Percentiles rank a stretch among this genome's conserved stretches.
Evolutionary conservation across 2,797 vertebrate species (phyloP).

Genomic region (Eurystomus glaucurus): DNA sequence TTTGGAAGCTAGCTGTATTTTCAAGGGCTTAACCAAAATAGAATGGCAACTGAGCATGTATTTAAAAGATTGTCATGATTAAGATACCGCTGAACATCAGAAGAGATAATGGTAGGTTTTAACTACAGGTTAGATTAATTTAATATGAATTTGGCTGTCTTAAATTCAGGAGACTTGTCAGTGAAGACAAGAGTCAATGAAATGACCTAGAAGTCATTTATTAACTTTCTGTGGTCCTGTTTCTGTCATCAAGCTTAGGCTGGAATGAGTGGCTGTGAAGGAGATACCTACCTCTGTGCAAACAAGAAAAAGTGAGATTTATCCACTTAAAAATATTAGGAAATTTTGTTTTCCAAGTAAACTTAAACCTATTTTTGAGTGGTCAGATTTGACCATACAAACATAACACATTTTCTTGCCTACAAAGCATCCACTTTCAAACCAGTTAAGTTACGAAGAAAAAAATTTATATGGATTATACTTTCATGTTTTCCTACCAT

Average conservation of each 20-base stretch:
- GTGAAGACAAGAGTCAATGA: not conserved
- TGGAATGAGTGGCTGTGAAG: not conserved
- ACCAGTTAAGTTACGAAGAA: not conserved
- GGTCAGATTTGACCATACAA: not conserved
- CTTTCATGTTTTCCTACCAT: not conserved
- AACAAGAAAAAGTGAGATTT: not conserved
- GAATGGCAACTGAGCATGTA: not conserved
- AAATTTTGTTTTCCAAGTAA: not conserved
- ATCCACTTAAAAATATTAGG: not conserved
- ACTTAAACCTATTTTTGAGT: not conserved
- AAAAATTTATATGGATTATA: not conserved
- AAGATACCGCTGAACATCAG: constrained; percentile 54
- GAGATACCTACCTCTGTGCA: not conserved
- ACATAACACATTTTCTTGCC: not conserved
- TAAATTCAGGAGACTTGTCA: not conserved
- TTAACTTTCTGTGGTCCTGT: not conserved
- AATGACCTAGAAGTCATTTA: not conserved
- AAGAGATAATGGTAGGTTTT: constrained; percentile 36
- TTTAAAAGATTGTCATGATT: constrained; percentile 64
- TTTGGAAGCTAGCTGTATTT: constrained; percentile 57
- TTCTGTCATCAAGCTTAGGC: not conserved
- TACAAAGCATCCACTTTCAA: not conserved
- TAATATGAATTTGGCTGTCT: not conserved
- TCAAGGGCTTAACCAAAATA: constrained; percentile 29
- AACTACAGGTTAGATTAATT: constrained; percentile 28